Base-by-base conservation (phyloP, 2,113 vertebrate genomes). In the Furnarius figulus region DNA sequence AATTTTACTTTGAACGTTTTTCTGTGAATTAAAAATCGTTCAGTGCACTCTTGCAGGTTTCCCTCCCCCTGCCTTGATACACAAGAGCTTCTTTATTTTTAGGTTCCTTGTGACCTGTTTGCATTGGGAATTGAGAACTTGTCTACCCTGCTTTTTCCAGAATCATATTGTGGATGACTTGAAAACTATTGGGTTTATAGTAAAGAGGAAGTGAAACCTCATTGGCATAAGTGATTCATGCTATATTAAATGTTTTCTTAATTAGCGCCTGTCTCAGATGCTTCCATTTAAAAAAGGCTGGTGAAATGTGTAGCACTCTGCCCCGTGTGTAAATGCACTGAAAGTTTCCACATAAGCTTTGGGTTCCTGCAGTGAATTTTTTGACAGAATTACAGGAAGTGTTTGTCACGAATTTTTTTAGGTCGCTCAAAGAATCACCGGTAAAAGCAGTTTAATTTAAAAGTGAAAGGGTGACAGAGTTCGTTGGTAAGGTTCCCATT, bases 81-180 rank as follows among this genome's bases (percentile, higher is more conserved):
- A 49, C 2, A 0, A 50, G 46, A 86, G 66, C 47, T 10, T 24
- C 58, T 91, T 93, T 95, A 91, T 94, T 96, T 96, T 94, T 93
- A 94, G 90, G 50, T 76, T 92, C 83, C 79, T 80, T 94, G 81
- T 93, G 85, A 90, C 50, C 82, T 94, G 93, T 93, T 96, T 95
- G 78, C 9, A 8, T 89, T 91, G 76, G 78, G 85, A 96, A 88
- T 92, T 94, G 83, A 75, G 85, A 88, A 86, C 95, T 94, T 90
- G 90, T 89, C 88, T 92, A 67, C 88, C 82, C 58, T 71, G 87
- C 65, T 90, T 96, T 91, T 93, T 87, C 78, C 79, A 78, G 70
- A 92, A 67, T 61, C 0, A 2, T 49, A 4, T 23, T 56, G 50
- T 47, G 70, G 61, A 15, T 93, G 90, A 87, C 63, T 72, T 55